Evolutionary conservation across 2,113 vertebrate species (phyloP).

Genomic region (Muscicapa adusta): DNA sequence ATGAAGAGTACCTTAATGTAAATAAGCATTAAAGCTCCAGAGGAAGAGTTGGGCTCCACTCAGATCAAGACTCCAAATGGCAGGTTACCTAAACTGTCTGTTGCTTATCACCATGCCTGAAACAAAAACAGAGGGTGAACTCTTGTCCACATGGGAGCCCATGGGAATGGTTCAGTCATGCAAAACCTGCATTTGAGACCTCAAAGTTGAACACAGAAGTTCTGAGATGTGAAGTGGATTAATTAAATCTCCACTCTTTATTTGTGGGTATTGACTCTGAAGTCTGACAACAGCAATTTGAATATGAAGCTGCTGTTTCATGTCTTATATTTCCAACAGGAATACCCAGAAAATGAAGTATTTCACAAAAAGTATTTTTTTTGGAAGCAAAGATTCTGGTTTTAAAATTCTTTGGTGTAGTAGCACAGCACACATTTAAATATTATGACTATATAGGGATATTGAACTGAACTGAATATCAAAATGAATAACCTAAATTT

Average conservation of each 20-base stretch:
- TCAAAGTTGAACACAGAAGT: neutral
- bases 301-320: neutral
- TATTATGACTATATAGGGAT: neutral
- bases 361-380: neutral
- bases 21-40: neutral
- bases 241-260: neutral
- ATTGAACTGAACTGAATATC: neutral
- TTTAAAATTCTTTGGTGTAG: neutral
- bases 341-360: neutral
- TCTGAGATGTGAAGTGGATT: neutral
- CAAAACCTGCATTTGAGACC: neutral
- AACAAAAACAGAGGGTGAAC: constrained; percentile 1
- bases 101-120: neutral
- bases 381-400: neutral
- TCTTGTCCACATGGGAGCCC: neutral
- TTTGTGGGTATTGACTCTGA: neutral
- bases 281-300: neutral
- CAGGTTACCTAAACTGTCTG: neutral
- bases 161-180: neutral
- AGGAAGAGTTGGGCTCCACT: neutral
- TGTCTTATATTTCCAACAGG: neutral
- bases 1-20: neutral
- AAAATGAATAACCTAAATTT: neutral
- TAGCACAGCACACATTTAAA: neutral
- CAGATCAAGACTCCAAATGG: neutral